Evolutionary conservation across 2,888 invertebrate species (phyloP), one percentile per base, ranked within the genome.

Genomic region (Endotricha flammealis): DNA sequence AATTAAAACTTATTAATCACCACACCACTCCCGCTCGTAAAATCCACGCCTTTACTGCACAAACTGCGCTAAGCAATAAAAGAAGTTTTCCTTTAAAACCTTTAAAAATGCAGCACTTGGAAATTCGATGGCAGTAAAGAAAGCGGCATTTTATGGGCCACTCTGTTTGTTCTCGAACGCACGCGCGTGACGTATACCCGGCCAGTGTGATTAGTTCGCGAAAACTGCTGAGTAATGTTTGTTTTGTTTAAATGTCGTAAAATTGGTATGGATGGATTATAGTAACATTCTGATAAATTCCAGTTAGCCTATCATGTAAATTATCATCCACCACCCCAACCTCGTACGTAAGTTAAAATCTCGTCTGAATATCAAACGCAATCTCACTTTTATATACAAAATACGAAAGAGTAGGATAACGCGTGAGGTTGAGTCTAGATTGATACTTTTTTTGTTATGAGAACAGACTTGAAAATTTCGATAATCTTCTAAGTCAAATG

Each of bases 1-100:
- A 64, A 67, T 68, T 62, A 67, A 70, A 70, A 64, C 56, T 64
- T 64, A 64, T 63, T 70, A 68, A 65, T 67, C 57, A 57, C 61
- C 39, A 24, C 44, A 40, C 50, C 53, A 51, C 50, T 51, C 48
- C 44, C 42, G 54, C 40, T 57, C 57, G 56, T 65, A 64, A 67
- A 65, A 45, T 50, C 48, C 43, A 36, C 63, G 55, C 60, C 55
- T 57, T 52, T 42, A 47, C 50, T 50, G 50, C 51, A 32, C 43
- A 41, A 54, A 53, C 46, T 47, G 48, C 42, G 43, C 39, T 36
- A 32, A 41, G 56, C 50, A 58, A 55, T 69, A 63, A 67, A 68
- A 63, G 43, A 65, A 64, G 53, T 68, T 65, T 57, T 58, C 55
- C 57, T 56, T 56, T 59, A 52, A 64, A 64, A 55, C 55, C 54